phyloP scores from a whole-genome alignment of 2,888 invertebrate species.

The Xanthia icteritia region DNA sequence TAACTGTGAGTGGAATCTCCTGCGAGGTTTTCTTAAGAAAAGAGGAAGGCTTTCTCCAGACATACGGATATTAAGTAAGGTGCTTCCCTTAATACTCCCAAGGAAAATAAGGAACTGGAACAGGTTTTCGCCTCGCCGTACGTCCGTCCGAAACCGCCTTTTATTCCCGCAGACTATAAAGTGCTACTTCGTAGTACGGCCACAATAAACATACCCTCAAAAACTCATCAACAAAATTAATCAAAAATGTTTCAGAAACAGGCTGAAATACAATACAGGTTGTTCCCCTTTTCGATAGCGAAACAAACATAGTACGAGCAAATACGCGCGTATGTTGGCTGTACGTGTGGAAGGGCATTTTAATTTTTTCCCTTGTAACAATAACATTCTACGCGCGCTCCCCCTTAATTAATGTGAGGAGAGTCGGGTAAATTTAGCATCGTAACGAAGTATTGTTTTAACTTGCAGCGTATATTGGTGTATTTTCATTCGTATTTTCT shows the following conservation, averaged over 20 bases:
- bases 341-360: constrained; percentile 47
- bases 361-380: constrained; percentile 61
- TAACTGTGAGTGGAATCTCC: neutral
- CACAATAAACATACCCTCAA: constrained; percentile 25
- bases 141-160: too few species aligned
- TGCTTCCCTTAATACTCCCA: neutral
- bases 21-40: neutral
- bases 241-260: constrained; percentile 33
- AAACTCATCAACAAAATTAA: constrained; percentile 29
- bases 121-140: neutral
- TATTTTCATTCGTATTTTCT: constrained; percentile 25
- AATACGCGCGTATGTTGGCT: constrained; percentile 22
- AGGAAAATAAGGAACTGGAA: neutral
- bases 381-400: constrained; percentile 58
- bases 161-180: neutral
- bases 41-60: neutral
- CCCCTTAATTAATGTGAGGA: constrained; percentile 64
- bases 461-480: constrained; percentile 37
- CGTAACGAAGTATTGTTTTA: constrained; percentile 67
- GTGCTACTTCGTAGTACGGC: neutral
- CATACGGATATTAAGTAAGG: neutral
- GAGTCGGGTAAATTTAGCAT: constrained; percentile 54
- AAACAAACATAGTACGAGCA: constrained; percentile 38
- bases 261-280: constrained; percentile 28
- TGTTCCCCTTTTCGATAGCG: constrained; percentile 27